Conservation (phyloP, 2,888 invertebrate species). For the Agrenia bidenticulata region DNA sequence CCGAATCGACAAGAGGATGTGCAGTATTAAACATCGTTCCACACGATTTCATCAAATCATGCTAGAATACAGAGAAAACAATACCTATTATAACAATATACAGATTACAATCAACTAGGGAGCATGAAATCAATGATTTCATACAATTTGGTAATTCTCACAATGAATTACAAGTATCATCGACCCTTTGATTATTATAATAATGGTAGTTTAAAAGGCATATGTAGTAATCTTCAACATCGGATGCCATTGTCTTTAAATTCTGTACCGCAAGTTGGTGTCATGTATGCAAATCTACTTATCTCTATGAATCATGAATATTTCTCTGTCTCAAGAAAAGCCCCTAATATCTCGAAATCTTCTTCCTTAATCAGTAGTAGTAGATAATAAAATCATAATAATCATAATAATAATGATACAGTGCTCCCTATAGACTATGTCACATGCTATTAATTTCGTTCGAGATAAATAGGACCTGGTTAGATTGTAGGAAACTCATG, state of each 20-base stretch:
- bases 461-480: too few species aligned
- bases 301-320: too few species aligned
- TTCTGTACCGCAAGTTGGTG: neutral
- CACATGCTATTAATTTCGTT: too few species aligned
- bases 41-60: conserved; percentile 22
- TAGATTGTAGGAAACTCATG: too few species aligned
- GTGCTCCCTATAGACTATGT: too few species aligned
- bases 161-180: conserved; percentile 1
- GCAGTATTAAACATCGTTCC: conserved; percentile 44
- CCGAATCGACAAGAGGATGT: conserved; percentile 48
- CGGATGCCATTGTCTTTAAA: neutral
- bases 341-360: too few species aligned
- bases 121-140: conserved; percentile 4
- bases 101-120: neutral
- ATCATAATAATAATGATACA: too few species aligned
- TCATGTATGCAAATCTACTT: too few species aligned
- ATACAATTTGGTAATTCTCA: conserved; percentile 6
- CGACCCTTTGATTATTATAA: neutral
- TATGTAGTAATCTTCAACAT: conserved; percentile 1
- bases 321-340: too few species aligned
- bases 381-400: too few species aligned
- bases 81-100: neutral
- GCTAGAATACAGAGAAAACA: neutral
- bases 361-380: too few species aligned
- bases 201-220: neutral